Evolutionary conservation across 2,113 vertebrate genomes (phyloP).

Genomic region (Cyprichromis sp.): DNA sequence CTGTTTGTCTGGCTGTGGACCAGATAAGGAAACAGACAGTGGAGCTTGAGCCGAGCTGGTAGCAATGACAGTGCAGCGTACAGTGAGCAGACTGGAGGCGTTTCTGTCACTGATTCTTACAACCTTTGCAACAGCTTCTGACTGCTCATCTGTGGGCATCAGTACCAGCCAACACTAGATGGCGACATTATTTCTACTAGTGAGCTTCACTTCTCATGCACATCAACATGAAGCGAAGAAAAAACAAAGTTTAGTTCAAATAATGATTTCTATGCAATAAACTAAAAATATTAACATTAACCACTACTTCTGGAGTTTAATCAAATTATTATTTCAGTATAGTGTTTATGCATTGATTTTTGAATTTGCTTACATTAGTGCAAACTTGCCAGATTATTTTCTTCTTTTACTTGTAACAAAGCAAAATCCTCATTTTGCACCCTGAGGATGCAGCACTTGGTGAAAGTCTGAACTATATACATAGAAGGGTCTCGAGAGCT

Average conservation of each 20-base stretch:
- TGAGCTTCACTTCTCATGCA: neutral
- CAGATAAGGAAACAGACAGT: slow-evolving; percentile 25
- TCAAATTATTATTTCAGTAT: neutral
- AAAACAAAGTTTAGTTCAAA: neutral
- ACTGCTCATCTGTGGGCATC: neutral
- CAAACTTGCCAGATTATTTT: neutral
- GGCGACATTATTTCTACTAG: slow-evolving; percentile 33
- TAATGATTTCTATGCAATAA: neutral
- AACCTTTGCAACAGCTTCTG: neutral
- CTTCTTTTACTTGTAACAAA: neutral
- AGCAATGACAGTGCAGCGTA: neutral
- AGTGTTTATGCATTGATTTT: neutral
- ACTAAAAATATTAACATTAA: neutral
- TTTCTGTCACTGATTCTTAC: neutral
- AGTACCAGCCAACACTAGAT: slow-evolving; percentile 36
- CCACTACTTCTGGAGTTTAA: neutral
- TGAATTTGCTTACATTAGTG: neutral
- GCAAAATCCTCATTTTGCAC: neutral
- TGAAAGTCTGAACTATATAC: neutral
- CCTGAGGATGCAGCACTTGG: neutral
- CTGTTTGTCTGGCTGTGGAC: slow-evolving; percentile 26
- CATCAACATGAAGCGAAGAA: neutral
- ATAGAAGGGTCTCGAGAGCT: neutral
- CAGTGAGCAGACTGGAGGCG: neutral
- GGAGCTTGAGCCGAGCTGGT: neutral